Conservation (phyloP, 2,113 vertebrate species). For the Labrus mixtus region DNA sequence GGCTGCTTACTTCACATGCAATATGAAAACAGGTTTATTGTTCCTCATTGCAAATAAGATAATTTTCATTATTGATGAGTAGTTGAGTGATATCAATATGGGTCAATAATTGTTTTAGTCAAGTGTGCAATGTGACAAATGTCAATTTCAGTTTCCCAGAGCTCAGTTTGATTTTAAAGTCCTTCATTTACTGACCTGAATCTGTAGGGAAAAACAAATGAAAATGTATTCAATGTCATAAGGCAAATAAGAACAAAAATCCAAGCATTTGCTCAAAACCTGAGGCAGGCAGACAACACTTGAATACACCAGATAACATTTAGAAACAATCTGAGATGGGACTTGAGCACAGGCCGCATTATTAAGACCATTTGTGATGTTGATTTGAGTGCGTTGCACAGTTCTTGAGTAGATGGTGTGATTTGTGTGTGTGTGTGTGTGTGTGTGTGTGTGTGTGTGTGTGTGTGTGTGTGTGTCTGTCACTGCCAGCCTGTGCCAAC, state of each 20-base stretch:
- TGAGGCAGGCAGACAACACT: background rate
- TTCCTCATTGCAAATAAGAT: too few relatives aligned
- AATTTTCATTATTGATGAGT: background rate
- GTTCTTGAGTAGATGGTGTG: background rate
- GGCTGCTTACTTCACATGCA: background rate
- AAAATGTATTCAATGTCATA: too few relatives aligned
- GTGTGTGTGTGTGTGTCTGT: slow-evolving; percentile 11
- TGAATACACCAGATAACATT: background rate
- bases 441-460: background rate
- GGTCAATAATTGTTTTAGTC: background rate
- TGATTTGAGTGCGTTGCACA: background rate
- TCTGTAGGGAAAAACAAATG: too few relatives aligned
- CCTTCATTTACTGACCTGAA: too few relatives aligned
- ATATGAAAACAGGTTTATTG: background rate
- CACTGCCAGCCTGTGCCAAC: slow-evolving; percentile 23
- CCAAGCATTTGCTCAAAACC: background rate
- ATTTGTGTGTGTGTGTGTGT: background rate
- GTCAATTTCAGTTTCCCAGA: too few relatives aligned
- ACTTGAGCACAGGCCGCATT: background rate
- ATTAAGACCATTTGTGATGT: background rate
- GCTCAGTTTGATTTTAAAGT: too few relatives aligned
- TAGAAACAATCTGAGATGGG: background rate
- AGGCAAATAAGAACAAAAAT: too few relatives aligned
- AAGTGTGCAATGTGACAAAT: background rate
- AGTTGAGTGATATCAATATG: too few relatives aligned